Percentiles rank a stretch among this genome's conserved stretches.
Conservation (phyloP, 2,888 invertebrate genomes). For the Netelia inedita region DNA sequence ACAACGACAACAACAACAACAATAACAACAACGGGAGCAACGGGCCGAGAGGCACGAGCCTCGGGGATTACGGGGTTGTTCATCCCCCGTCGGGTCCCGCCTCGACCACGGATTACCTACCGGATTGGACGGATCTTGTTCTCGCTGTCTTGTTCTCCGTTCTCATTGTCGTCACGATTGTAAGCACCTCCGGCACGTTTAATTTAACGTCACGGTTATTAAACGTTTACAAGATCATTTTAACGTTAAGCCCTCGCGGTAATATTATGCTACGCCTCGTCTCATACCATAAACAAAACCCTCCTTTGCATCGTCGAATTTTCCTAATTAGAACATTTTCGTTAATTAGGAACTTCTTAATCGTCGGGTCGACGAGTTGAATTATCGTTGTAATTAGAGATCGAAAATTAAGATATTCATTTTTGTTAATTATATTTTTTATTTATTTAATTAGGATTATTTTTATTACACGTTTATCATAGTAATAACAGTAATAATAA, state of each 20-base stretch:
- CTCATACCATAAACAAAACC: background rate
- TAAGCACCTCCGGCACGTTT: constrained; percentile 73
- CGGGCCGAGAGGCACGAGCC: constrained; percentile 35
- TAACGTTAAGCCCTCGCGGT: no score
- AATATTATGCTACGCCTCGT: no score
- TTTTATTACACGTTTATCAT: no score
- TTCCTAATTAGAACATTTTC: background rate
- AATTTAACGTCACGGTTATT: background rate
- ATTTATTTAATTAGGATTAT: no score
- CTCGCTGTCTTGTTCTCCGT: constrained; percentile 81
- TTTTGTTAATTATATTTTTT: no score
- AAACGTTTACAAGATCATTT: background rate
- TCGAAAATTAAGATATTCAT: no score
- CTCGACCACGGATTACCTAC: constrained; percentile 72
- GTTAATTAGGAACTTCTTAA: background rate
- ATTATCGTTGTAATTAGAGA: background rate
- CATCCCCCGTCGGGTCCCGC: constrained; percentile 39
- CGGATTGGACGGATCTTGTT: constrained; percentile 81
- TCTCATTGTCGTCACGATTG: constrained; percentile 84
- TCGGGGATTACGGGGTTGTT: constrained; percentile 51
- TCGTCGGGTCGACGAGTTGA: background rate
- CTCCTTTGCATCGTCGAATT: background rate
- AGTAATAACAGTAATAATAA: no score
- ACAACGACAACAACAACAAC: constrained; percentile 53
- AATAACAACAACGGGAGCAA: constrained; percentile 53